phyloP scores from a whole-genome alignment of 1,140 invertebrate genomes.

The Artemia franciscana region DNA sequence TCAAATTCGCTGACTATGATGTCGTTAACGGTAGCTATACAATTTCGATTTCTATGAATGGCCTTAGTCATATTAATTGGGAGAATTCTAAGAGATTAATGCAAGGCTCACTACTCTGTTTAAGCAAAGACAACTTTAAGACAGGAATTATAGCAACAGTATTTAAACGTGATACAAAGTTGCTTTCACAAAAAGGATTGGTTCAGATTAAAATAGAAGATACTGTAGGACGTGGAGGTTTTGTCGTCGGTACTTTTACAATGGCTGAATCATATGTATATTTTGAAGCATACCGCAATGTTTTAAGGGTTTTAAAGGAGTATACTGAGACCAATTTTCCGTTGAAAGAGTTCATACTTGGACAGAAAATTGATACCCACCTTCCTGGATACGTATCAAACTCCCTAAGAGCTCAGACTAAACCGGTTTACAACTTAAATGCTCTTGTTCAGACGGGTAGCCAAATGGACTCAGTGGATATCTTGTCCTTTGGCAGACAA shows the following conservation, averaged over 20 bases:
- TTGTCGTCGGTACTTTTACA: not conserved
- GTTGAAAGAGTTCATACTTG: not conserved
- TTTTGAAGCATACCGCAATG: not conserved
- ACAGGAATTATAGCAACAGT: not conserved
- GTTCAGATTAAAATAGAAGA: not conserved
- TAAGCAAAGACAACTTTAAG: not conserved
- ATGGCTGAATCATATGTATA: not conserved
- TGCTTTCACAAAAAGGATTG: not conserved
- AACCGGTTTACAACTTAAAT: not conserved
- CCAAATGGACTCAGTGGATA: not conserved
- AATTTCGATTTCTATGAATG: too few species aligned
- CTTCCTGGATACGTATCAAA: not conserved
- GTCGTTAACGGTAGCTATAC: not conserved
- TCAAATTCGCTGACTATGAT: not conserved
- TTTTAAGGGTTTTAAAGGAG: not conserved
- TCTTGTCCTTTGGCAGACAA: not conserved
- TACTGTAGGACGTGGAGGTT: not conserved
- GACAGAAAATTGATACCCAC: not conserved
- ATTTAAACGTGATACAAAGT: not conserved
- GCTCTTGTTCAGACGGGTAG: not conserved
- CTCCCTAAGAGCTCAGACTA: not conserved
- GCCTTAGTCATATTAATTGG: not conserved
- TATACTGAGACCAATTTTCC: not conserved
- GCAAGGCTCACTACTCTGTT: not conserved
- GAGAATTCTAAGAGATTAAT: not conserved